Evolutionary conservation across 2,113 vertebrate genomes (phyloP), one percentile per base, ranked within the genome.

Genomic region (Scartelaos histophorus): DNA sequence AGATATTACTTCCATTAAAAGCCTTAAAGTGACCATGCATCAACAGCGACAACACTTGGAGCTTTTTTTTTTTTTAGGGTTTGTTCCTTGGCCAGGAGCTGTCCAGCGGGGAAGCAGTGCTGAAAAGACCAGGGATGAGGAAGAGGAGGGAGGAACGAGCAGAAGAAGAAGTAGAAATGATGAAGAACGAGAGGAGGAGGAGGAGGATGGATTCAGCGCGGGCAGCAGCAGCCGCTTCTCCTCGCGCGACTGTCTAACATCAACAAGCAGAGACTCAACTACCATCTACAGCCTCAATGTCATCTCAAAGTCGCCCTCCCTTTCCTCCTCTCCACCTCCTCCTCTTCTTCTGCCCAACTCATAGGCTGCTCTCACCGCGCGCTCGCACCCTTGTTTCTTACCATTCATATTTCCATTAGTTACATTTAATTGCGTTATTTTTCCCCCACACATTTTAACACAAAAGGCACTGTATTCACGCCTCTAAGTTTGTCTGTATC

Each of bases 291-390:
- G 92, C 92, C 91, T 90, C 94, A 94, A 94, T 94, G 94, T 94
- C 93, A 94, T 93, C 90, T 94, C 92, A 94, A 94, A 93, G 94
- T 94, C 93, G 91, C 73, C 90, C 88, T 89, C 89, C 90, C 85
- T 46, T 76, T 90, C 84, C 45, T 76, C 76, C 17, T 38, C 66
- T 61, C 68, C 35, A 70, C 64, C 35, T 66, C 75, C 47, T 73
- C 70, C 46, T 71, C 80, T 19, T 73, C 83, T 9, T 82, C 81
- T 16, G 74, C 57, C 43, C 72, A 75, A 68, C 81, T 75, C 70
- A 82, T 82, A 79, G 84, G 78, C 85, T 91, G 78, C 71, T 81
- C 83, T 75, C 76, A 83, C 70, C 85, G 85, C 69, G 74, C 74
- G 76, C 78, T 86, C 73, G 61, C 67, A 61, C 70, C 29, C 73